phyloP scores from a whole-genome alignment of 2,797 vertebrate species.

The Acropternis orthonyx region DNA sequence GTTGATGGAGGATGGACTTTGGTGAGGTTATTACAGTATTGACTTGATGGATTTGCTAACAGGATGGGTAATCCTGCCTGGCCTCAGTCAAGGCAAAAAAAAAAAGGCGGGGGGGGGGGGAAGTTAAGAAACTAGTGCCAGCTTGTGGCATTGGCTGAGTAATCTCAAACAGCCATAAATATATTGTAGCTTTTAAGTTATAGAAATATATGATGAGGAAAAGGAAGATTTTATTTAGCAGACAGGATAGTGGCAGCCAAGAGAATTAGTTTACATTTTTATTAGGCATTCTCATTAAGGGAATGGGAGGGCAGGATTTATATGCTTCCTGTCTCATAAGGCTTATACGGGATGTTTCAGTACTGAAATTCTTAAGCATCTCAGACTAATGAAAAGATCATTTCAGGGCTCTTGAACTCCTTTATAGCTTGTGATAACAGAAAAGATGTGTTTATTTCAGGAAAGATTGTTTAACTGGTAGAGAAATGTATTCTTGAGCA shows the following conservation, averaged over 20 bases:
- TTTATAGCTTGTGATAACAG: conserved; percentile 36
- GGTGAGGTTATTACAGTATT: background rate
- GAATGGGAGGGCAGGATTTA: conserved; percentile 35
- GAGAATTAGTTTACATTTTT: conserved; percentile 54
- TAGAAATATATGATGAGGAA: background rate
- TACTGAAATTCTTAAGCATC: conserved; percentile 35
- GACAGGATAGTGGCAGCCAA: conserved; percentile 3
- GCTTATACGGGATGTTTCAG: conserved; percentile 38
- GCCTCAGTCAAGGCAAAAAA: background rate
- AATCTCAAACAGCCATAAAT: background rate
- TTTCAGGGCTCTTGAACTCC: conserved; percentile 53
- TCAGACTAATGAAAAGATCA: conserved; percentile 64
- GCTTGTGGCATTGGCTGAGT: background rate
- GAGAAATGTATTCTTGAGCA: conserved; percentile 20
- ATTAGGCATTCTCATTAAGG: conserved; percentile 59
- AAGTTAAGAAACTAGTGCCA: background rate
- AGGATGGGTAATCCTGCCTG: background rate
- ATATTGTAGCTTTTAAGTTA: conserved; percentile 35
- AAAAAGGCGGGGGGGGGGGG: too few species aligned
- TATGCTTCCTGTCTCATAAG: conserved; percentile 17
- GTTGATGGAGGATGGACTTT: background rate
- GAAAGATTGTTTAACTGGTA: conserved; percentile 44
- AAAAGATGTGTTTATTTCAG: conserved; percentile 57
- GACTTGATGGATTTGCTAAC: background rate
- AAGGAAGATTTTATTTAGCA: conserved; percentile 28